A percentile compares a stretch with the other conserved stretches of the same genome.
phyloP scores from a whole-genome alignment of 2,888 invertebrate genomes.

The Axea sp. region DNA sequence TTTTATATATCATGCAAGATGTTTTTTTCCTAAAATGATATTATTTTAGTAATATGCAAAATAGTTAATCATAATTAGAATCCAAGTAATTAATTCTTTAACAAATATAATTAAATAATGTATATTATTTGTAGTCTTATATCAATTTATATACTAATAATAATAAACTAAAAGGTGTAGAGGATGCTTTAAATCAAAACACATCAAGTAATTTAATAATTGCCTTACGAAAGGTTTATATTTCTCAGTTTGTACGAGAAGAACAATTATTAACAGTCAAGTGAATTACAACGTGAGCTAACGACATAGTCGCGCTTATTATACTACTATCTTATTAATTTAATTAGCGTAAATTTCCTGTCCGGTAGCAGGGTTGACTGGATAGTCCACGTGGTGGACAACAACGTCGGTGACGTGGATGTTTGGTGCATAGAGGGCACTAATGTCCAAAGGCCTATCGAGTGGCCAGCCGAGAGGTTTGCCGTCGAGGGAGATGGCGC shows the following conservation, averaged over 20 bases:
- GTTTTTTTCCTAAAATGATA: no score
- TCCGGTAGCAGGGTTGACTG: slow-evolving; percentile 64
- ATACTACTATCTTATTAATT: slow-evolving; percentile 33
- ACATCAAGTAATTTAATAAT: slow-evolving; percentile 49
- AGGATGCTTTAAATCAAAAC: slow-evolving; percentile 12
- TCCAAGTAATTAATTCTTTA: no score
- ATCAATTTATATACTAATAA: no score
- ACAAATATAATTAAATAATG: no score
- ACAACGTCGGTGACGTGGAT: slow-evolving; percentile 80
- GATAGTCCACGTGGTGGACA: slow-evolving; percentile 80
- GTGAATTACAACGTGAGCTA: slow-evolving; percentile 21
- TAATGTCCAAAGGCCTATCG: slow-evolving; percentile 80
- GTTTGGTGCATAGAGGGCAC: slow-evolving; percentile 79
- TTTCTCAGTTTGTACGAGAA: slow-evolving; percentile 45
- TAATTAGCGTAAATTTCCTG: slow-evolving; percentile 59
- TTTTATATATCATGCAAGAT: no score
- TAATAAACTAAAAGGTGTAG: no score
- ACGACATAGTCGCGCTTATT: slow-evolving; percentile 34
- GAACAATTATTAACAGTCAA: slow-evolving; percentile 56
- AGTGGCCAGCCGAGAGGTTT: slow-evolving; percentile 82
- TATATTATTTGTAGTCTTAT: no score
- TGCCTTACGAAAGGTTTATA: slow-evolving; percentile 53
- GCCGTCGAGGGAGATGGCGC: slow-evolving; percentile 79
- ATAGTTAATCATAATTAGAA: no score
- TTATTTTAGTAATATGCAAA: no score